Conservation (phyloP, 1,140 invertebrate species). For the Bombus superbus region DNA sequence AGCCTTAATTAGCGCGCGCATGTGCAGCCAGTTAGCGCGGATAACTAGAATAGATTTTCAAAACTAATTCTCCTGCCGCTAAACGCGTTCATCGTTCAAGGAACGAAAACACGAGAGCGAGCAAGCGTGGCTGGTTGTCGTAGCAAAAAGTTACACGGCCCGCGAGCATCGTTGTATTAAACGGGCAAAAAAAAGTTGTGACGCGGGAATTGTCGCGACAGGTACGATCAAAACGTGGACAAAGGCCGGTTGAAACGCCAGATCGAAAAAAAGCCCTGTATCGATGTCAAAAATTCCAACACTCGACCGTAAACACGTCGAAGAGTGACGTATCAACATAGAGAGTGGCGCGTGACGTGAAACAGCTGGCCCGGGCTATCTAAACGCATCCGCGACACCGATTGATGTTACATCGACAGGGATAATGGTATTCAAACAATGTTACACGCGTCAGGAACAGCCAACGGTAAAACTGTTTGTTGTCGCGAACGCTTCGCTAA, state of each 20-base stretch:
- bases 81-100: neutral
- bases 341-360: neutral
- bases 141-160: neutral
- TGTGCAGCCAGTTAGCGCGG: neutral
- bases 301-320: slow-evolving; percentile 35
- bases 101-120: neutral
- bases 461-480: slow-evolving; percentile 60
- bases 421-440: slow-evolving; percentile 66
- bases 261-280: neutral
- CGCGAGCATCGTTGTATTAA: neutral
- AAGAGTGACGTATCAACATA: slow-evolving; percentile 23
- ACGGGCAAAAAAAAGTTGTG: neutral
- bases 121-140: neutral
- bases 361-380: slow-evolving; percentile 31
- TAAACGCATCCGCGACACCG: slow-evolving; percentile 51
- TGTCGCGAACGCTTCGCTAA: slow-evolving; percentile 8
- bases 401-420: slow-evolving; percentile 63
- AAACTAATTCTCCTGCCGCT: slow-evolving; percentile 9
- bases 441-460: slow-evolving; percentile 45
- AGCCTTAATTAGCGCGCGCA: slow-evolving; percentile 36
- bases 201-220: neutral
- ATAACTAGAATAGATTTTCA: slow-evolving; percentile 20
- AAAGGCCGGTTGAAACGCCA: neutral
- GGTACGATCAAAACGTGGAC: neutral
- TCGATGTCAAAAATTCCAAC: slow-evolving; percentile 19